Conservation (phyloP, 1,140 invertebrate species). For the Pseudomyrmex sp. region DNA sequence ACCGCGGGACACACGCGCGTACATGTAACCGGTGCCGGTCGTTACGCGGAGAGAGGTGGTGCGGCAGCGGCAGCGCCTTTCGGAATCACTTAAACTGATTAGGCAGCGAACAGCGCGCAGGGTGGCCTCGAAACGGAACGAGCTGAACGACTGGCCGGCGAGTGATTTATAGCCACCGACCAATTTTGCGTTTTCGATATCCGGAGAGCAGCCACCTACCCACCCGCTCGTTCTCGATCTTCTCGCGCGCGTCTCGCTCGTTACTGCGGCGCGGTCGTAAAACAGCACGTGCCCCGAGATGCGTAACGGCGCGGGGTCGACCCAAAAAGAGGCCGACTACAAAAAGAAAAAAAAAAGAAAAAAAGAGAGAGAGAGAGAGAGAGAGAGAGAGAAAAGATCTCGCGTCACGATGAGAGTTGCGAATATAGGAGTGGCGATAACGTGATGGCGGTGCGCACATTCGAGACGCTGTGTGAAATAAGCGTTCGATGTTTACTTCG, state of each 20-base stretch:
- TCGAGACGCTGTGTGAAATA: background rate
- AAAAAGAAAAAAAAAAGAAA: background rate
- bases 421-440: constrained; percentile 1
- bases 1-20: constrained; percentile 39
- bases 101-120: constrained; percentile 68
- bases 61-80: constrained; percentile 67
- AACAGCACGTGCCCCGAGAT: constrained; percentile 63
- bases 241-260: constrained; percentile 61
- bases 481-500: background rate
- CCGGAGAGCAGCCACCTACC: constrained; percentile 48
- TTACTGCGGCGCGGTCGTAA: constrained; percentile 64
- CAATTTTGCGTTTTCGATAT: constrained; percentile 75
- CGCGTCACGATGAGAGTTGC: background rate
- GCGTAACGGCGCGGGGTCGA: constrained; percentile 40
- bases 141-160: constrained; percentile 37
- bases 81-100: constrained; percentile 80
- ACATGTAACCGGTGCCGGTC: constrained; percentile 43
- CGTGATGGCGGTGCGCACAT: background rate
- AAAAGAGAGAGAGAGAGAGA: no score
- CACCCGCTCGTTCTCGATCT: constrained; percentile 48
- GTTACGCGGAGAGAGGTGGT: constrained; percentile 50
- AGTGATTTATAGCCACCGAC: constrained; percentile 71
- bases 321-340: background rate
- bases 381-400: no score
- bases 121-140: constrained; percentile 61